These are phyloP conservation scores for Leucophenga montana DNA, from an alignment of 2,888 invertebrate species.

Conservation along the genomic window DNA sequence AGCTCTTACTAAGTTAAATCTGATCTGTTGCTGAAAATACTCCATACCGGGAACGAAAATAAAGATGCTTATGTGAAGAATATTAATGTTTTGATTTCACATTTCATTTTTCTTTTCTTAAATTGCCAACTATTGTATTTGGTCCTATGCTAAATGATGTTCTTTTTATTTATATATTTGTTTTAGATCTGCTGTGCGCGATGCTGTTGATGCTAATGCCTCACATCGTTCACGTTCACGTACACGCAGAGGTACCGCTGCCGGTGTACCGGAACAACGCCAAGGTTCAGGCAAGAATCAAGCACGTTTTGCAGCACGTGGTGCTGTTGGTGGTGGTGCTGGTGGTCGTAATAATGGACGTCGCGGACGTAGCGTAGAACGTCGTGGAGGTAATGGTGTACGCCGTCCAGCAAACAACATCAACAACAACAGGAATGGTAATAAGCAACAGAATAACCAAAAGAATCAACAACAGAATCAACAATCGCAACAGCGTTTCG, in stretches of 20 bases:
- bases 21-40: too few species aligned
- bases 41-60: too few species aligned
- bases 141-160: background rate
- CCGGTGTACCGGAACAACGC: slow-evolving; percentile 42
- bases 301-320: slow-evolving; percentile 30
- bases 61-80: too few species aligned
- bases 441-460: slow-evolving; percentile 37
- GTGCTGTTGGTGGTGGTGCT: slow-evolving; percentile 46
- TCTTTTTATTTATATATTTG: slow-evolving; percentile 15
- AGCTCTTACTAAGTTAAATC: too few species aligned
- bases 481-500: slow-evolving; percentile 59
- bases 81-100: too few species aligned
- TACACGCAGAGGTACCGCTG: slow-evolving; percentile 54
- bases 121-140: too few species aligned
- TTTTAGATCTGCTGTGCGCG: slow-evolving; percentile 54
- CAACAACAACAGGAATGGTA: slow-evolving; percentile 47
- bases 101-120: too few species aligned
- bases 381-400: background rate
- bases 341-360: slow-evolving; percentile 41
- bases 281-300: slow-evolving; percentile 40
- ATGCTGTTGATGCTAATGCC: slow-evolving; percentile 48
- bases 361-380: slow-evolving; percentile 58
- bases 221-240: slow-evolving; percentile 63
- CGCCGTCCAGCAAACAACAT: slow-evolving; percentile 20
- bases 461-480: slow-evolving; percentile 35